Conservation (phyloP, 2,797 vertebrate genomes). For the Chlorospingus semifuscus region DNA sequence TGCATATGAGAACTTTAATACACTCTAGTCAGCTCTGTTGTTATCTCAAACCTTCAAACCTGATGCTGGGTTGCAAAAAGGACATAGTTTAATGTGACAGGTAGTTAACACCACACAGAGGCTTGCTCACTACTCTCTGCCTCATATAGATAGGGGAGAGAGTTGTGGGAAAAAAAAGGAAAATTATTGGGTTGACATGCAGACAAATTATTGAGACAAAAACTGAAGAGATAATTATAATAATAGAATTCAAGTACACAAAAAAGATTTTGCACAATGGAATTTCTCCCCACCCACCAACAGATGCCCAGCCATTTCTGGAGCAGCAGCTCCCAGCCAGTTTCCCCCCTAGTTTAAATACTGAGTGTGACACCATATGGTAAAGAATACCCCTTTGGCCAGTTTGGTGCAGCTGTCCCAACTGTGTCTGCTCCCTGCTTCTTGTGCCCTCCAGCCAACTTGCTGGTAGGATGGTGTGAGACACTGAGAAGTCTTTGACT, state of each 20-base stretch:
- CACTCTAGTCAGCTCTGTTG: not conserved
- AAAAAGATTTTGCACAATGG: not conserved
- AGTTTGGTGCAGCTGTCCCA: not conserved
- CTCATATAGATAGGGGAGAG: not conserved
- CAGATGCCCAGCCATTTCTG: not conserved
- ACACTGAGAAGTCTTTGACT: not conserved
- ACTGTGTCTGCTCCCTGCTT: not conserved
- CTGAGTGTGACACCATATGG: not conserved
- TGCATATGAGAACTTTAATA: not conserved
- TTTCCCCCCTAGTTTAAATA: not conserved
- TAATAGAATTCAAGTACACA: not conserved
- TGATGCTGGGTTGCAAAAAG: not conserved
- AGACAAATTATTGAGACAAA: not conserved
- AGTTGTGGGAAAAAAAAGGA: not conserved
- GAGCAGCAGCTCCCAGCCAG: not conserved
- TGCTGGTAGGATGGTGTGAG: not conserved
- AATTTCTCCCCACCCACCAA: not conserved
- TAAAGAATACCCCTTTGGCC: not conserved
- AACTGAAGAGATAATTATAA: not conserved
- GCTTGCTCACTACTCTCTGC: not conserved
- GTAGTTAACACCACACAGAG: not conserved
- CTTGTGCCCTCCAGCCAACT: not conserved
- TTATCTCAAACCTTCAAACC: not conserved
- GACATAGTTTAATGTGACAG: not conserved
- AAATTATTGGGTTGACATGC: not conserved